Conservation (phyloP, 2,888 invertebrate species). For the Callosobruchus maculatus region DNA sequence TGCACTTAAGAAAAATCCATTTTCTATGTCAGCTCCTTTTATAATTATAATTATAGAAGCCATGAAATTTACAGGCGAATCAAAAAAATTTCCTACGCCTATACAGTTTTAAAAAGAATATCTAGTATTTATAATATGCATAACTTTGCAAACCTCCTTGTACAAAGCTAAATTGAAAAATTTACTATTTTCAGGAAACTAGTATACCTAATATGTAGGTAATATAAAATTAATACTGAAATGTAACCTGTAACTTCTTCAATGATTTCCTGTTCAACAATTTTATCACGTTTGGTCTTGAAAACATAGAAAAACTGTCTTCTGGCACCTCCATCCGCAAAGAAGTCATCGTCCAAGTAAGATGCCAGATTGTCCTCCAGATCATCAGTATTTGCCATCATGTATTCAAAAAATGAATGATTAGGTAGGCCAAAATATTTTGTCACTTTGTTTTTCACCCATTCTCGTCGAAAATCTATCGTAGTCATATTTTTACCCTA, state of each 20-base stretch:
- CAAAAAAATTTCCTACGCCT: too few relatives aligned
- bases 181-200: too few relatives aligned
- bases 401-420: conserved; percentile 56
- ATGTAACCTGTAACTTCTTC: conserved; percentile 70
- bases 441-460: conserved; percentile 66
- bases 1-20: too few relatives aligned
- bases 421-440: conserved; percentile 58
- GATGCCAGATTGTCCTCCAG: conserved; percentile 53
- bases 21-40: too few relatives aligned
- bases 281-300: conserved; percentile 67
- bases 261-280: conserved; percentile 71
- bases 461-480: conserved; percentile 59
- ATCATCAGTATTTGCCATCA: conserved; percentile 55
- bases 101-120: too few relatives aligned
- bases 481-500: not conserved
- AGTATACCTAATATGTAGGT: too few relatives aligned
- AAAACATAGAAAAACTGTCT: conserved; percentile 63
- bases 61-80: too few relatives aligned
- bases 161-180: too few relatives aligned
- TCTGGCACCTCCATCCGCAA: conserved; percentile 53
- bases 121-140: too few relatives aligned
- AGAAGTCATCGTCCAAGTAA: conserved; percentile 53
- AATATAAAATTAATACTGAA: too few relatives aligned
- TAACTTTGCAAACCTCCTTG: too few relatives aligned
- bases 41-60: too few relatives aligned